Percentiles rank a stretch among this genome's conserved stretches.
Conservation (phyloP, 1,140 invertebrate species). For the Meloidogyne hapla region DNA sequence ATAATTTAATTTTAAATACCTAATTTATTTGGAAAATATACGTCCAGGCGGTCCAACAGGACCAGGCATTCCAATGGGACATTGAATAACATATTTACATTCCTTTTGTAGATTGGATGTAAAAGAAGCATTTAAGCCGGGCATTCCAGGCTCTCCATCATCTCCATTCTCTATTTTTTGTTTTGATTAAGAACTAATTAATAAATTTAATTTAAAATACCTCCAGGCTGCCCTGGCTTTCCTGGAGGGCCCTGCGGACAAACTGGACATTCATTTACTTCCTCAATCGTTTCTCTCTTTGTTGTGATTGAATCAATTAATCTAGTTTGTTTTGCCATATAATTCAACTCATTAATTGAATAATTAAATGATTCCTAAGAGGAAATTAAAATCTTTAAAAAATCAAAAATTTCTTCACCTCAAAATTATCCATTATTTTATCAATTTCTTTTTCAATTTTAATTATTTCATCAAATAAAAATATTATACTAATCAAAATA, state of each 20-base stretch:
- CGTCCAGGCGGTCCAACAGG: not conserved
- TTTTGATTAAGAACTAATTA: not conserved
- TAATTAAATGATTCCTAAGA: not conserved
- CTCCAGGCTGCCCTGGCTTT: not conserved
- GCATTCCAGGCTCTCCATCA: not conserved
- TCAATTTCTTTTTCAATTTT: not conserved
- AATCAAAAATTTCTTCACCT: not conserved
- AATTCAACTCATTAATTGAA: not conserved
- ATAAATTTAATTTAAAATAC: not conserved
- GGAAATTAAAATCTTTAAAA: too few relatives aligned
- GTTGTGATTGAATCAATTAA: not conserved
- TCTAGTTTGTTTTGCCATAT: too few relatives aligned
- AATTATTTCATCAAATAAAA: not conserved
- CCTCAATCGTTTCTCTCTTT: not conserved
- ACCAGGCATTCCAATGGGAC: not conserved
- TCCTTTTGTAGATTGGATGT: not conserved
- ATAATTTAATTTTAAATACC: not conserved
- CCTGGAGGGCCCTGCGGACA: constrained; percentile 5
- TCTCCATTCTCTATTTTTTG: not conserved
- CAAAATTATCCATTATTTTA: not conserved
- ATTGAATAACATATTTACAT: not conserved
- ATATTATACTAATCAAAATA: not conserved
- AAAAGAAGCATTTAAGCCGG: not conserved
- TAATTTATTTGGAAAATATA: not conserved
- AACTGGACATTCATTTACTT: not conserved